A percentile compares a stretch with the other conserved stretches of the same genome.
phyloP scores from a whole-genome alignment of 1,140 invertebrate species.

The Liolophura sinensis region DNA sequence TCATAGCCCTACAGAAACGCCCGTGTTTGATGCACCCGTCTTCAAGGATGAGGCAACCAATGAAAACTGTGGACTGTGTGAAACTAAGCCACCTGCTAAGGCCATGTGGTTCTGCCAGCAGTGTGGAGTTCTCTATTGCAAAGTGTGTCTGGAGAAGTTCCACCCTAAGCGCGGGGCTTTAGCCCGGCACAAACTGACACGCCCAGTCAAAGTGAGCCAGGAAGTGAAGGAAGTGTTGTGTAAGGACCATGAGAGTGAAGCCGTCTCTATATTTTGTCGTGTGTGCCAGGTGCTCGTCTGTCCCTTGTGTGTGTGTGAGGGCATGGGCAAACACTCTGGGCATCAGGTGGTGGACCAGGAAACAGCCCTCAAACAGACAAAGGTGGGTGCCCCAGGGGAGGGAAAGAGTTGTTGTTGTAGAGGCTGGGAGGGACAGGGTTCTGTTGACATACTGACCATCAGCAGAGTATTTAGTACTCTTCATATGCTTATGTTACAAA shows the following conservation, averaged over 20 bases:
- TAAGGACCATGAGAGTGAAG: conserved; percentile 77
- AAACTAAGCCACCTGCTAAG: conserved; percentile 70
- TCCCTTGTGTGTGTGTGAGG: conserved; percentile 68
- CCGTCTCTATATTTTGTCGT: conserved; percentile 83
- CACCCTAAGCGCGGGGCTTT: conserved; percentile 43
- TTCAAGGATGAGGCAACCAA: conserved; percentile 24
- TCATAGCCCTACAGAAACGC: conserved; percentile 1
- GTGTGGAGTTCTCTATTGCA: conserved; percentile 92
- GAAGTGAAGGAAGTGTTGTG: conserved; percentile 53
- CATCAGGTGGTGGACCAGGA: conserved; percentile 47
- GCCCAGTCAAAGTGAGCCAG: conserved; percentile 17
- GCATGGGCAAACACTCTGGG: conserved; percentile 44
- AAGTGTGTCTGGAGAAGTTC: conserved; percentile 76
- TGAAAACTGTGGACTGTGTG: conserved; percentile 85
- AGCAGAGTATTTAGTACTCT: not conserved
- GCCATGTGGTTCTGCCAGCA: conserved; percentile 90
- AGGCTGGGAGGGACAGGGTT: not conserved
- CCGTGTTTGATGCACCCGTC: conserved; percentile 16
- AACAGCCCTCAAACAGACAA: conserved; percentile 37
- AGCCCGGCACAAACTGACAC: conserved; percentile 29
- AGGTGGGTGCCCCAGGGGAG: conserved; percentile 24
- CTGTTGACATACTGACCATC: too few relatives aligned
- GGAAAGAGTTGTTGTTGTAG: not conserved
- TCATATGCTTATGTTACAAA: not conserved
- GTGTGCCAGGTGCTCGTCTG: conserved; percentile 86